Evolutionary conservation across 1,140 invertebrate genomes (phyloP).

Genomic region (Lasioglossum albipes): DNA sequence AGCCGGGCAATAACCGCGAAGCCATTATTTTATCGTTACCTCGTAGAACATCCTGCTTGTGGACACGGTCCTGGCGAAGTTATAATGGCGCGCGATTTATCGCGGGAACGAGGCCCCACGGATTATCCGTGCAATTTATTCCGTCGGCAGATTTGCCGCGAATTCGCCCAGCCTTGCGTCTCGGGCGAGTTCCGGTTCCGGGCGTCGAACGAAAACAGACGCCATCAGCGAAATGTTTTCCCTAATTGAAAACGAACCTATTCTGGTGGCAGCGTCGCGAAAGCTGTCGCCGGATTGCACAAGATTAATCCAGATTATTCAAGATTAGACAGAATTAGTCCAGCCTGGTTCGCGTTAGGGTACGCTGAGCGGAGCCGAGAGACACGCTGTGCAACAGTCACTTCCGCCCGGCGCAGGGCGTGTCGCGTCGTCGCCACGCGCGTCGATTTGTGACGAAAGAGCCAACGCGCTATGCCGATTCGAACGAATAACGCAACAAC

Average conservation of each 20-base stretch:
- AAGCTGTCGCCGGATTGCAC: constrained; percentile 59
- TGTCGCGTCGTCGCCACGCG: not conserved
- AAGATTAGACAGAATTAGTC: constrained; percentile 68
- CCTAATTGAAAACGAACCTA: constrained; percentile 66
- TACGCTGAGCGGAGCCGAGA: not conserved
- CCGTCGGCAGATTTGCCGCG: constrained; percentile 36
- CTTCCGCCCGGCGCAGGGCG: not conserved
- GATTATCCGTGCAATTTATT: constrained; percentile 41
- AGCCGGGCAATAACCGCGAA: not conserved
- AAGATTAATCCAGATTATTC: constrained; percentile 69
- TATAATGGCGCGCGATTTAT: constrained; percentile 30
- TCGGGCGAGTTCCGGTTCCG: not conserved
- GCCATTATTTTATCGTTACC: constrained; percentile 2
- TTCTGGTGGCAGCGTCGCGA: constrained; percentile 25
- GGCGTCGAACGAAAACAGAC: not conserved
- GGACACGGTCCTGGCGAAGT: not conserved
- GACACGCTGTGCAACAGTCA: constrained; percentile 18
- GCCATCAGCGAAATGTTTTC: constrained; percentile 55
- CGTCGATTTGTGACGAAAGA: not conserved
- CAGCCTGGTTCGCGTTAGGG: constrained; percentile 47
- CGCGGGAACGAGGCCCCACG: not conserved
- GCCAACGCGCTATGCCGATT: too few relatives aligned
- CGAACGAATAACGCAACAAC: not conserved
- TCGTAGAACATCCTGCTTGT: not conserved
- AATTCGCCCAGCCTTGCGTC: constrained; percentile 32